Evolutionary conservation across 2,797 vertebrate species (phyloP), one percentile per base, ranked within the genome.

Genomic region (Megaceryle alcyon): DNA sequence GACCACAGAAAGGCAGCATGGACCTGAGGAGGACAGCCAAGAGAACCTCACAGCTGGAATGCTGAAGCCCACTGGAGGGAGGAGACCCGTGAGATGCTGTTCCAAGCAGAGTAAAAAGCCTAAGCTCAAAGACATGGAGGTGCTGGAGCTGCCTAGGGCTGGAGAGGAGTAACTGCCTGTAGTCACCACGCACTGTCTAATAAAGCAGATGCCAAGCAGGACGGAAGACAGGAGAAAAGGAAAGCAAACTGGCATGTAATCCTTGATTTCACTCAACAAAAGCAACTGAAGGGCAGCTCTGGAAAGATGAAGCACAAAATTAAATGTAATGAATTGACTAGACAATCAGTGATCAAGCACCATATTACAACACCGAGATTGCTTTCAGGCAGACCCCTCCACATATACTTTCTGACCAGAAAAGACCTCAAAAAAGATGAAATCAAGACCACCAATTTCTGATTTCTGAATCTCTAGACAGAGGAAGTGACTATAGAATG

Each of bases 181-280:
- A 91, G 91, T 57, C 80, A 79, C 59, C 0, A 0, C 1, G 9
- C 37, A 35, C 44, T 64, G 57, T 16, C 54, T 71, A 82, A 75
- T 8, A 94, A 86, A 86, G 66, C 63, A 92, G 59, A 57, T 12
- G 20, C 35, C 70, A 95, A 82, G 86, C 29, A 90, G 75, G 70
- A 69, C 3, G 9, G 51, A 82, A 33, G 41, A 77, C 35, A 79
- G 66, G 68, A 70, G 64, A 85, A 86, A 90, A 70, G 48, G 51
- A 68, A 88, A 92, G 48, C 33, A 85, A 92, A 82, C 35, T 33
- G 35, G 51, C 35, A 82, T 1, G 2, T 8, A 70, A 53, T 29
- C 71, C 75, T 82, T 80, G 60, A n/a, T 64, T 80, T 70, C 77
- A 54, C 33, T 88, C 90, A 96, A 75, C 26, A 88, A 82, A 94